Base-by-base conservation (phyloP, 2,797 vertebrate species). In the Epinephelus awoara region DNA sequence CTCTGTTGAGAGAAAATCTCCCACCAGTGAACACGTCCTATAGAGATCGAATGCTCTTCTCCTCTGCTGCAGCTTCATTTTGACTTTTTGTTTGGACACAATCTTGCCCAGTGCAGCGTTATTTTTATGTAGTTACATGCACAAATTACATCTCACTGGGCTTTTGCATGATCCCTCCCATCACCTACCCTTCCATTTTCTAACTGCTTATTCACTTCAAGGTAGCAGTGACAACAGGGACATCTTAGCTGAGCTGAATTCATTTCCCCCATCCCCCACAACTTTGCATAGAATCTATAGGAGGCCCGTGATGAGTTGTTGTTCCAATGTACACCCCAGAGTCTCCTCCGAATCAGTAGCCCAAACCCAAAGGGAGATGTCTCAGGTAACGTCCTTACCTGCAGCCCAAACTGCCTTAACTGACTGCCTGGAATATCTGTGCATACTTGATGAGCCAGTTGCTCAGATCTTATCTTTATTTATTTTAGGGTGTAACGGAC, bases 201-300 rank as follows among this genome's bases (percentile, higher is more conserved):
- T n/a, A 49, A 70, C 50, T 68, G 38, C 51, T 58, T 63, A 75
- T 52, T 70, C n/a, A 38, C 46, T 25, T 46, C n/a, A 51, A 49
- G 8, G 62, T 50, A 44, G 27, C 4, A 50, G 18, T 47, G 55
- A 65, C 51, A 52, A 65, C 62, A 54, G 42, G 25, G 47, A 66
- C 62, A 29, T 46, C 23, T 65, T 3, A 25, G 42, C 34, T 6
- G 15, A 63, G 34, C 19, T 47, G 67, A 51, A 62, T 61, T 69
- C 0, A 56, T 65, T 64, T 54, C 10, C 64, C 64, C 23, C 8
- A 17, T 23, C 18, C 23, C 8, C 19, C 21, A 27, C 11, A 61
- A 27, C 18, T 62, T 59, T 68, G 18, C 49, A 2, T 15, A 13
- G 6, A 34, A 17, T 49, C 27, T 7, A 23, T 19, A 19, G 44